A percentile compares a stretch with the other conserved stretches of the same genome.
These are phyloP conservation scores for Sternarchorhynchus goeldii DNA, from an alignment of 2,797 vertebrate species.

Conservation along the genomic window DNA sequence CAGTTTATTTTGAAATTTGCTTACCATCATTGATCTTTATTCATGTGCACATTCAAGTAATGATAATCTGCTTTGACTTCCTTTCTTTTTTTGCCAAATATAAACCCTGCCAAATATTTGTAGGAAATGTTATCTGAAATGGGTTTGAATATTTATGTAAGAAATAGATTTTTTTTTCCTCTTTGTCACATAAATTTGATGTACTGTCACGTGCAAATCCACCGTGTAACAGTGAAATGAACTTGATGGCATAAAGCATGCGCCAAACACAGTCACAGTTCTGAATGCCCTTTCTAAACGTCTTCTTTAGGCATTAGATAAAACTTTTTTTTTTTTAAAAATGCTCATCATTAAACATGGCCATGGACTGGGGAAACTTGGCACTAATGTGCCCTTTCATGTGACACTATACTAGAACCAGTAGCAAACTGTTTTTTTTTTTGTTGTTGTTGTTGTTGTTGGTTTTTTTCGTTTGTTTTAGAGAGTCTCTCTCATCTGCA, in stretches of 20 bases:
- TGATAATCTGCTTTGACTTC: not conserved
- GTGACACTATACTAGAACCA: conserved; percentile 22
- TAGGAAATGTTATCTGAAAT: not conserved
- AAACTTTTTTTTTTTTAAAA: not conserved
- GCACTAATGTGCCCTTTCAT: not conserved
- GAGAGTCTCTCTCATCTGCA: conserved; percentile 52
- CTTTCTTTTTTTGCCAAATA: conserved; percentile 1
- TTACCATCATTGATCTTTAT: conserved; percentile 32
- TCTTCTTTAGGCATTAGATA: conserved; percentile 22
- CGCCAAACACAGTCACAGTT: conserved; percentile 31
- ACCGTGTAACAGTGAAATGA: conserved; percentile 18
- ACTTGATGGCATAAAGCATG: conserved; percentile 18
- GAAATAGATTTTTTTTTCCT: conserved; percentile 18
- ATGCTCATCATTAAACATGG: not conserved
- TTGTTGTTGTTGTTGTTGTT: too few relatives aligned
- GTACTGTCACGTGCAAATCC: conserved; percentile 17
- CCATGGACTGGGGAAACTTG: conserved; percentile 2
- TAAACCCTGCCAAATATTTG: conserved; percentile 30
- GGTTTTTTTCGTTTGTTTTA: not conserved
- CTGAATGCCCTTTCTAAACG: conserved; percentile 27
- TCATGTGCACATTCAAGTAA: conserved; percentile 31
- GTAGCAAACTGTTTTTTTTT: conserved; percentile 54
- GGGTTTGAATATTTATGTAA: not conserved
- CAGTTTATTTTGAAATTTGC: conserved; percentile 24
- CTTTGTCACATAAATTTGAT: conserved; percentile 44